These are phyloP conservation scores for Pelecanoides urinatrix DNA, from an alignment of 2,113 vertebrate genomes.

Conservation along the genomic window DNA sequence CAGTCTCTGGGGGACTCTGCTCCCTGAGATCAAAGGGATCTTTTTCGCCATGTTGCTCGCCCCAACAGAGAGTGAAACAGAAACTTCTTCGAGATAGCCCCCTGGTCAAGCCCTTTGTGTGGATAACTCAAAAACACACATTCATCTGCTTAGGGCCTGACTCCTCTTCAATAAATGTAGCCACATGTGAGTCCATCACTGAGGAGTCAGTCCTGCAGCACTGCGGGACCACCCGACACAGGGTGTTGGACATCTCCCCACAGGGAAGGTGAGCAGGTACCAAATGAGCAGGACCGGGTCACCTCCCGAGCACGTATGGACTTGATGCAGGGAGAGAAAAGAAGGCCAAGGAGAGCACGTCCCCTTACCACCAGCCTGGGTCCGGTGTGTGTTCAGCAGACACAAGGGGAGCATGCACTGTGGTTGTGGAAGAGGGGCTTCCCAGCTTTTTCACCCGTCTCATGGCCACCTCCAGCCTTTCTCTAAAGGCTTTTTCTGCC, in stretches of 20 bases:
- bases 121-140: not conserved
- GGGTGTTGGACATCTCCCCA: not conserved
- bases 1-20: fast-evolving
- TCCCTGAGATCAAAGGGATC: not conserved
- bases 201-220: not conserved
- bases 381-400: fast-evolving
- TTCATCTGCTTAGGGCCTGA: not conserved
- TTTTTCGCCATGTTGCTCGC: fast-evolving
- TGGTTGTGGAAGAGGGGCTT: not conserved
- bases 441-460: not conserved
- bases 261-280: not conserved
- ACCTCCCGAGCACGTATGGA: fast-evolving
- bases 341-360: not conserved
- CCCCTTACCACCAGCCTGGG: not conserved
- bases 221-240: not conserved
- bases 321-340: not conserved
- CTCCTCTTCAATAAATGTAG: not conserved
- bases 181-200: not conserved
- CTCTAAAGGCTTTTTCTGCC: not conserved
- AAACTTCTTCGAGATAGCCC: not conserved
- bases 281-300: fast-evolving
- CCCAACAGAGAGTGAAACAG: not conserved
- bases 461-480: not conserved
- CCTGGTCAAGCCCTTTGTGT: not conserved
- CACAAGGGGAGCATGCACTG: fast-evolving